Evolutionary conservation across 92 coral and sea anemone species (phyloP).

Genomic region (Phenganax stokvisi): DNA sequence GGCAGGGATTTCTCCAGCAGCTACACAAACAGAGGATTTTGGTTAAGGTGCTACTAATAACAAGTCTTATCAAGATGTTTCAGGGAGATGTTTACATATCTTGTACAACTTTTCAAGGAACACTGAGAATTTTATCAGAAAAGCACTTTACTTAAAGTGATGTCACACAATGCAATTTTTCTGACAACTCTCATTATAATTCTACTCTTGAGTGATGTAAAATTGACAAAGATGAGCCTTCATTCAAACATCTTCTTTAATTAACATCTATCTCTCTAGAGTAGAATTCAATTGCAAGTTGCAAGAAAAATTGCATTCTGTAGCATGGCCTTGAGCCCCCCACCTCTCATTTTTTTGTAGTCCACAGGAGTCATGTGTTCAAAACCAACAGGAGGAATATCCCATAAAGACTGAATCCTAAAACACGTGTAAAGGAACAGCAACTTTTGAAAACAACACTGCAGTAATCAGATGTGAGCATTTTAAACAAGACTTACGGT

Average conservation of each 20-base stretch:
- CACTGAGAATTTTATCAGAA: too few relatives aligned
- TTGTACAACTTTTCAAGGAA: too few relatives aligned
- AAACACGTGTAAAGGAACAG: not conserved
- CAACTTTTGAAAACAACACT: not conserved
- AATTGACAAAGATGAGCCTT: too few relatives aligned
- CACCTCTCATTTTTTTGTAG: constrained; percentile 95
- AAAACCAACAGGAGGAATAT: constrained; percentile 91
- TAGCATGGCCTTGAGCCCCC: not conserved
- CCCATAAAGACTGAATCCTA: constrained; percentile 84
- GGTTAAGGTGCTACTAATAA: not conserved
- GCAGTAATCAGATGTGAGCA: constrained; percentile 25
- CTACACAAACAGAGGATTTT: constrained; percentile 34
- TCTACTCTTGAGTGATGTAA: too few relatives aligned
- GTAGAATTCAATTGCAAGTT: not conserved
- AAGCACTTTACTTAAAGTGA: too few relatives aligned
- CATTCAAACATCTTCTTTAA: too few relatives aligned
- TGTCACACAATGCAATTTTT: too few relatives aligned
- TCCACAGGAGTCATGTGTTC: constrained; percentile 73
- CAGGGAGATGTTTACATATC: too few relatives aligned
- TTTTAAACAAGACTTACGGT: constrained; percentile 13
- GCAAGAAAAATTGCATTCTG: not conserved
- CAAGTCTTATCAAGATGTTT: too few relatives aligned
- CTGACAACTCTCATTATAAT: too few relatives aligned
- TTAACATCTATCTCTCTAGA: too few relatives aligned
- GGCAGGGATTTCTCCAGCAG: constrained; percentile 84